Evolutionary conservation across 2,888 invertebrate genomes (phyloP), one percentile per base, ranked within the genome.

Genomic region (Cephus pygmeus): DNA sequence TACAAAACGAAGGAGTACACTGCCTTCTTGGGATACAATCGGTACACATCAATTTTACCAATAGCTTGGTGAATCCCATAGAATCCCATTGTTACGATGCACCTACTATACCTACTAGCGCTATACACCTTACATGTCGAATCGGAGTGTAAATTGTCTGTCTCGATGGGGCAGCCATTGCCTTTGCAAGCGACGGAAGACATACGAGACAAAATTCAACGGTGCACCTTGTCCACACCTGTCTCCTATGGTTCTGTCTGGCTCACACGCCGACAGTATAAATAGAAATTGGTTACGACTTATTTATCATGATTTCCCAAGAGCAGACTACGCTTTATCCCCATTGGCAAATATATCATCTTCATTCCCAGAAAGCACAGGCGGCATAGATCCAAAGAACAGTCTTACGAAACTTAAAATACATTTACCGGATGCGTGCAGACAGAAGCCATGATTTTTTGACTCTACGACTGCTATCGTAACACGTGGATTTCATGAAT

Each of bases 141-240:
- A 84, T 85, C 80, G 81, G 81, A 85, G 80, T 83, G 83, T 86
- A 83, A 83, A 87, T 86, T 83, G 85, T 85, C 85, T 85, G 84
- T 81, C 77, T 36, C 73, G 76, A 80, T 83, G 56, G 56, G 56
- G 23, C 56, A 81, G 81, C 80, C 75, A 78, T 81, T 79, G 78
- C 81, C 83, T 83, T 84, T 85, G 79, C 82, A 83, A 81, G 82
- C 82, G 77, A 76, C 82, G 83, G 86, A 88, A 91, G 90, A 91
- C 88, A 86, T 87, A 90, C 90, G 88, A 86, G 88, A 79, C 77
- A 85, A 85, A 87, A 90, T 90, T 89, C 88, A 88, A 85, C 83
- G 81, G 81, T 83, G 82, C 86, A 87, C 87, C 88, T 88, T 87
- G 86, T 83, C 84, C 87, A 88, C 88, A 91, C 90, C 90, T 91